Percentiles rank a stretch among this genome's conserved stretches.
These are phyloP conservation scores for Premnoplex brunnescens DNA, from an alignment of 2,797 vertebrate species.

Conservation along the genomic window DNA sequence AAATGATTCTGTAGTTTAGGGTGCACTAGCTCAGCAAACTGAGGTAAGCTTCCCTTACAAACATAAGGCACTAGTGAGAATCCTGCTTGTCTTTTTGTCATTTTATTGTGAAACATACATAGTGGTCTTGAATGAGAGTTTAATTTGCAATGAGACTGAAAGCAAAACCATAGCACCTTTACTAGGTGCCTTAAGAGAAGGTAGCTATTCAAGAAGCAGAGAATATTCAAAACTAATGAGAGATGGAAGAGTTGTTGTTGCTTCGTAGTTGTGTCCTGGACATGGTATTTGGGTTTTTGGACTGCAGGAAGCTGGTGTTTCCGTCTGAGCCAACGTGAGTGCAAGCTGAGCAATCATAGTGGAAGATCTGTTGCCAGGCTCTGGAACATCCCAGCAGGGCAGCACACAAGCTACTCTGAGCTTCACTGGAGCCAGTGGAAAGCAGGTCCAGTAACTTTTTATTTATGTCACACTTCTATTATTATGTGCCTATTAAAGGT, in stretches of 20 bases:
- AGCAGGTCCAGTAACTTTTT: neutral
- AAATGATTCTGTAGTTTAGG: neutral
- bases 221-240: neutral
- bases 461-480: neutral
- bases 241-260: neutral
- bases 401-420: neutral
- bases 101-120: neutral
- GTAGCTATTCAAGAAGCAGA: neutral
- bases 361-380: neutral
- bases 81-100: neutral
- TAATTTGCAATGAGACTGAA: neutral
- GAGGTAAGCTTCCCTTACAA: constrained; percentile 8
- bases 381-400: neutral
- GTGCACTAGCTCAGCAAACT: neutral
- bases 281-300: neutral
- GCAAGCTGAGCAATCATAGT: neutral
- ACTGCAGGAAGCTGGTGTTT: neutral
- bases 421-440: neutral
- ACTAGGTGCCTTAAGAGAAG: neutral
- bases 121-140: neutral
- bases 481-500: neutral
- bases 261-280: neutral
- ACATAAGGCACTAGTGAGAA: constrained; percentile 20
- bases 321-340: neutral
- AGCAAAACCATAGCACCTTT: neutral